A percentile compares a stretch with the other conserved stretches of the same genome.
phyloP scores from a whole-genome alignment of 2,797 vertebrate genomes.

The Anas acuta region DNA sequence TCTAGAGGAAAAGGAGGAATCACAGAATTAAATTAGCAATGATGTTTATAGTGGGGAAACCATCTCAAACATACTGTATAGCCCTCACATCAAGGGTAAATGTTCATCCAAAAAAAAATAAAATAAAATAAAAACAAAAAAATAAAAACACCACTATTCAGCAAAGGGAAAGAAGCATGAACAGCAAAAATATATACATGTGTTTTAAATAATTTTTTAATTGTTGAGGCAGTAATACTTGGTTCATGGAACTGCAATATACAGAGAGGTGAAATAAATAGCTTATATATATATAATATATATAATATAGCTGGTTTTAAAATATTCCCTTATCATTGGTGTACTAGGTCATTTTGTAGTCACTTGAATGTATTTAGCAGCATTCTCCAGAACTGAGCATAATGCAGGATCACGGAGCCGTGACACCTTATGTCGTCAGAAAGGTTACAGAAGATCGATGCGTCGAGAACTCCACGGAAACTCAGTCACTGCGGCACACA shows the following conservation, averaged over 20 bases:
- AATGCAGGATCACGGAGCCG: constrained; percentile 79
- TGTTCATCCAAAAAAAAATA: background rate
- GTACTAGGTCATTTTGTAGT: constrained; percentile 84
- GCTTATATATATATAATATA: constrained; percentile 88
- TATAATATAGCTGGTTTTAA: constrained; percentile 88
- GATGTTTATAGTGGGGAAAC: background rate
- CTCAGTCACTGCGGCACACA: constrained; percentile 74
- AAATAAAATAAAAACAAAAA: too few species aligned
- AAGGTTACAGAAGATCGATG: constrained; percentile 75
- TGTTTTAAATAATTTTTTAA: constrained; percentile 85
- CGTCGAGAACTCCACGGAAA: constrained; percentile 75
- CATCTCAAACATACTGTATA: background rate
- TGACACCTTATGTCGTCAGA: constrained; percentile 81
- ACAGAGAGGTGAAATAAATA: constrained; percentile 92
- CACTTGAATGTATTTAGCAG: constrained; percentile 83
- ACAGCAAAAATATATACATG: constrained; percentile 52
- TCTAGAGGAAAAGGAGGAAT: background rate
- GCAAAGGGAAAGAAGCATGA: constrained; percentile 37
- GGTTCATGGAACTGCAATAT: constrained; percentile 87
- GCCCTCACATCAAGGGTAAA: background rate
- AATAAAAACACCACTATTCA: background rate
- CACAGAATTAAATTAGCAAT: background rate
- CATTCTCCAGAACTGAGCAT: constrained; percentile 82
- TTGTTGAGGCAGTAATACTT: constrained; percentile 87
- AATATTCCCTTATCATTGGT: constrained; percentile 87